Percentiles rank a stretch among this genome's conserved stretches.
phyloP scores from a whole-genome alignment of 1,140 invertebrate genomes.

The Metaphire vulgaris region DNA sequence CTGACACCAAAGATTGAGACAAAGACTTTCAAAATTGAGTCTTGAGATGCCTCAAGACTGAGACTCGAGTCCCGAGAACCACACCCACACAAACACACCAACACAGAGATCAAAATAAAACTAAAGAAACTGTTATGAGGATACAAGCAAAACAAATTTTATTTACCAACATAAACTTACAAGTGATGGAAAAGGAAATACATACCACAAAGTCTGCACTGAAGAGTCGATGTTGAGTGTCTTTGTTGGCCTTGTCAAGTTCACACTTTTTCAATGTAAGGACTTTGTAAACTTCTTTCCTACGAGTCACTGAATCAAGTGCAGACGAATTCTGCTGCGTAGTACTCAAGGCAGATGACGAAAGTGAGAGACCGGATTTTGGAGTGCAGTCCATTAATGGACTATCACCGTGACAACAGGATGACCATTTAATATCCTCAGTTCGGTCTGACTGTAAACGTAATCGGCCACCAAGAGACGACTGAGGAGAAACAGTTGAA shows the following conservation, averaged over 20 bases:
- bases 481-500: not conserved
- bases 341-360: not conserved
- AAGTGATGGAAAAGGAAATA: too few relatives aligned
- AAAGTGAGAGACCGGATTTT: too few relatives aligned
- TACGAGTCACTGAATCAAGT: not conserved
- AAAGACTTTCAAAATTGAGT: too few relatives aligned
- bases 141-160: too few relatives aligned
- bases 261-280: constrained; percentile 65
- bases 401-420: not conserved
- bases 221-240: constrained; percentile 79
- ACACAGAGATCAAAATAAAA: too few relatives aligned
- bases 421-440: not conserved
- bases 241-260: constrained; percentile 81
- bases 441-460: not conserved
- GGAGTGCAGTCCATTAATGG: not conserved
- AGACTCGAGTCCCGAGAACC: too few relatives aligned
- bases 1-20: too few relatives aligned
- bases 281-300: constrained; percentile 15
- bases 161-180: too few relatives aligned
- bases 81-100: too few relatives aligned
- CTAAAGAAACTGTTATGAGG: too few relatives aligned
- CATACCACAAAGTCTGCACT: constrained; percentile 76
- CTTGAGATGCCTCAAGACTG: too few relatives aligned
- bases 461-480: not conserved
- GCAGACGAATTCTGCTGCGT: not conserved